Conservation (phyloP, 1,140 invertebrate species). For the Cyphomyrmex costatus region DNA sequence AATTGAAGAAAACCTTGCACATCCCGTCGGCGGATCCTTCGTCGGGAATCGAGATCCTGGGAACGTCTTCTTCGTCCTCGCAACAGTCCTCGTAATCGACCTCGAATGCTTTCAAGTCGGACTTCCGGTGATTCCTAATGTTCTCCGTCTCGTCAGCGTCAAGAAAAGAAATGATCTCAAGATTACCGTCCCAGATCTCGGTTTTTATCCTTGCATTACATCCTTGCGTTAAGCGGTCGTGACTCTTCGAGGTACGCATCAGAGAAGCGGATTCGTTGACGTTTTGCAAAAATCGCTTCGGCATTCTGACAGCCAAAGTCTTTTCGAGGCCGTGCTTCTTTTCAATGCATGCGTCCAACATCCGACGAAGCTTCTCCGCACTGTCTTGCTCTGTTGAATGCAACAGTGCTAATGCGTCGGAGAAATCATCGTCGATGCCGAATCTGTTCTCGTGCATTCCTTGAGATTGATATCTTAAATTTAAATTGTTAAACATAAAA, state of each 20-base stretch:
- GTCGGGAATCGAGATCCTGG: conserved; percentile 82
- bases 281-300: conserved; percentile 38
- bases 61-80: conserved; percentile 72
- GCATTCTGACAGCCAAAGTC: conserved; percentile 59
- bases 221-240: not conserved
- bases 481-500: not conserved
- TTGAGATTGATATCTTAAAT: not conserved
- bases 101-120: conserved; percentile 24
- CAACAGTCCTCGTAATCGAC: conserved; percentile 54
- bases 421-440: conserved; percentile 71
- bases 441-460: conserved; percentile 57
- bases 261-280: not conserved
- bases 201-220: not conserved
- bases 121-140: not conserved
- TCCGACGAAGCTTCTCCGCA: conserved; percentile 71
- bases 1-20: conserved; percentile 74
- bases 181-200: not conserved
- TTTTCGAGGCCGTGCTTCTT: conserved; percentile 66
- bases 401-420: conserved; percentile 72
- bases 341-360: conserved; percentile 75
- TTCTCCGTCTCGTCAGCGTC: not conserved
- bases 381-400: conserved; percentile 76
- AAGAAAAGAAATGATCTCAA: not conserved
- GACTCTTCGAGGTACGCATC: not conserved
- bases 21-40: conserved; percentile 73